These are phyloP conservation scores for Phengaris alcon DNA, from an alignment of 2,888 invertebrate genomes.

Conservation along the genomic window DNA sequence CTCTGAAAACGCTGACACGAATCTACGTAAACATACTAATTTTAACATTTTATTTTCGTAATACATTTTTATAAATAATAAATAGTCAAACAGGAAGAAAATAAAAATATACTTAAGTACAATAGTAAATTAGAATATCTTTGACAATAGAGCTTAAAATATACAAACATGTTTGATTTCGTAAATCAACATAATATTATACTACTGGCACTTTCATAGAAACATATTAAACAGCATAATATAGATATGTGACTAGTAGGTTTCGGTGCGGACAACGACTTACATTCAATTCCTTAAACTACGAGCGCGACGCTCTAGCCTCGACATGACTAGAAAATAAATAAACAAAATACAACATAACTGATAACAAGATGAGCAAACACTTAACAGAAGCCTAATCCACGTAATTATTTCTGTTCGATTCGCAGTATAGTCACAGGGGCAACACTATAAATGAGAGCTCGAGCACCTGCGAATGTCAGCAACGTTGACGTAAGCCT, in stretches of 20 bases:
- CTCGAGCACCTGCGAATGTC: no score
- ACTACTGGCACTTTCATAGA: conserved; percentile 44
- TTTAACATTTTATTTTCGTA: not conserved
- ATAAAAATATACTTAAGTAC: not conserved
- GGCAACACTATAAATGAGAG: no score
- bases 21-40: not conserved
- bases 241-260: conserved; percentile 62
- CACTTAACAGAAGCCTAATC: not conserved
- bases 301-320: conserved; percentile 50
- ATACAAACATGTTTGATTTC: not conserved
- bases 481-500: no score
- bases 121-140: conserved; percentile 4
- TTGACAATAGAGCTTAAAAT: conserved; percentile 8
- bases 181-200: not conserved
- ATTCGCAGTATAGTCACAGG: no score
- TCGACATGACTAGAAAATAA: conserved; percentile 61
- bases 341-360: conserved; percentile 51
- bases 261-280: conserved; percentile 54
- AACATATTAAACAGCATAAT: conserved; percentile 46
- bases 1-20: conserved; percentile 43
- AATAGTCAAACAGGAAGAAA: conserved; percentile 6
- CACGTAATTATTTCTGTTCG: no score
- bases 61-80: conserved; percentile 1
- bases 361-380: conserved; percentile 54
- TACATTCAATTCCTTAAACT: conserved; percentile 50